Evolutionary conservation across 2,888 invertebrate species (phyloP).

Genomic region (Eledone cirrhosa): DNA sequence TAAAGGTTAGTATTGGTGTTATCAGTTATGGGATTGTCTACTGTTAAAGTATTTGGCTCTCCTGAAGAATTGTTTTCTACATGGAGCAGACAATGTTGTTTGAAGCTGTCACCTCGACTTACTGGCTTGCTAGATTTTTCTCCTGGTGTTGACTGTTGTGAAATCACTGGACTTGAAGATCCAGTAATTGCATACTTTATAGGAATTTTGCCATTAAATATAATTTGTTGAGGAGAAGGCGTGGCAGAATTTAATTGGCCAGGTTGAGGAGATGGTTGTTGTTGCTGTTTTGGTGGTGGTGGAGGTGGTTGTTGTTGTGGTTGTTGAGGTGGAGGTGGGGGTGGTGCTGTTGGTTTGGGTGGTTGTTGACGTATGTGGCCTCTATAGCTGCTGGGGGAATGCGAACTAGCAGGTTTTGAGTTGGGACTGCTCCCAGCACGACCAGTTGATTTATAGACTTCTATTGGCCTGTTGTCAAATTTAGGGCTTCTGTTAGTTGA

Average conservation of each 20-base stretch:
- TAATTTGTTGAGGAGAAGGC: slow-evolving; percentile 30
- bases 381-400: slow-evolving; percentile 45
- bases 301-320: slow-evolving; percentile 30
- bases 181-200: slow-evolving; percentile 35
- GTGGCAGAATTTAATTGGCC: slow-evolving; percentile 31
- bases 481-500: slow-evolving; percentile 34
- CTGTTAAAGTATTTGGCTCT: slow-evolving; percentile 28
- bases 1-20: slow-evolving; percentile 25
- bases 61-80: slow-evolving; percentile 32
- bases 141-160: slow-evolving; percentile 34
- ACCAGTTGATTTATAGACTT: slow-evolving; percentile 40
- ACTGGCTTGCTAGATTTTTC: slow-evolving; percentile 37
- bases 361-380: slow-evolving; percentile 43
- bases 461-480: slow-evolving; percentile 39
- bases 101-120: slow-evolving; percentile 54
- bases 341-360: slow-evolving; percentile 19
- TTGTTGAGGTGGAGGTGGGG: slow-evolving; percentile 1
- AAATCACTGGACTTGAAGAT: slow-evolving; percentile 31
- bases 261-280: slow-evolving; percentile 30
- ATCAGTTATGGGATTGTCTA: slow-evolving; percentile 1
- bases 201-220: slow-evolving; percentile 32
- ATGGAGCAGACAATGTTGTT: slow-evolving; percentile 46
- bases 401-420: slow-evolving; percentile 32
- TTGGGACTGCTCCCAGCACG: slow-evolving; percentile 35
- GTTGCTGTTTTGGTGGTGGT: slow-evolving; percentile 25